Evolutionary conservation across 2,888 invertebrate species (phyloP).

Genomic region (Nemotelus pantherinus): DNA sequence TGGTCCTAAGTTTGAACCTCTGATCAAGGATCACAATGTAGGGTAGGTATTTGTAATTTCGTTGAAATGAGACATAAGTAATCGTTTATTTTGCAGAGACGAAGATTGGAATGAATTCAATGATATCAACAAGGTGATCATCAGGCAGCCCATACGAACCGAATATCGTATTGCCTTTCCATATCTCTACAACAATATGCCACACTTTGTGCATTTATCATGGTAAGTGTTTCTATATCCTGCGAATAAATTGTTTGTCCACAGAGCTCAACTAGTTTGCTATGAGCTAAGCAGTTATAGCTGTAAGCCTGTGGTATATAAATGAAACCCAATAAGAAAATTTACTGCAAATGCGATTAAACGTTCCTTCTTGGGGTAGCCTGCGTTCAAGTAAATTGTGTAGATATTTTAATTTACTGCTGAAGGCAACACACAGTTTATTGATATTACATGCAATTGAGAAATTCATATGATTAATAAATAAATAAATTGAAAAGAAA

Average conservation of each 20-base stretch:
- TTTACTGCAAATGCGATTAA: constrained; percentile 72
- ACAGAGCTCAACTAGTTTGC: constrained; percentile 45
- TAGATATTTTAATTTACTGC: constrained; percentile 63
- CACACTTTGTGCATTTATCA: constrained; percentile 97
- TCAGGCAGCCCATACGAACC: constrained; percentile 96
- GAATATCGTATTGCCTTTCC: constrained; percentile 99
- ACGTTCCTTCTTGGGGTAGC: constrained; percentile 68
- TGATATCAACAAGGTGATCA: constrained; percentile 99
- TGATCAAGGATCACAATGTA: constrained; percentile 97
- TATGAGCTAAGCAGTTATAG: constrained; percentile 5
- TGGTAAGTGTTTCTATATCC: constrained; percentile 79
- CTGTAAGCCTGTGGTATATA: constrained; percentile 56
- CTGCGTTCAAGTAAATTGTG: constrained; percentile 63
- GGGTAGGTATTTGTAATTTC: constrained; percentile 70
- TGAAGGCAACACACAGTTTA: constrained; percentile 68
- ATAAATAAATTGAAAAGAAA: background rate
- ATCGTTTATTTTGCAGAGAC: constrained; percentile 71
- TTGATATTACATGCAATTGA: constrained; percentile 36
- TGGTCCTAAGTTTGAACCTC: constrained; percentile 98
- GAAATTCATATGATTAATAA: constrained; percentile 5
- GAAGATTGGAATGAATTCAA: constrained; percentile 99
- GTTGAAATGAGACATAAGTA: background rate
- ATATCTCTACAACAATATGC: constrained; percentile 98
- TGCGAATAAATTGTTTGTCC: constrained; percentile 38
- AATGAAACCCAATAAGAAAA: constrained; percentile 60